These are phyloP conservation scores for Listronotus oregonensis DNA, from an alignment of 1,140 invertebrate genomes.

Conservation along the genomic window DNA sequence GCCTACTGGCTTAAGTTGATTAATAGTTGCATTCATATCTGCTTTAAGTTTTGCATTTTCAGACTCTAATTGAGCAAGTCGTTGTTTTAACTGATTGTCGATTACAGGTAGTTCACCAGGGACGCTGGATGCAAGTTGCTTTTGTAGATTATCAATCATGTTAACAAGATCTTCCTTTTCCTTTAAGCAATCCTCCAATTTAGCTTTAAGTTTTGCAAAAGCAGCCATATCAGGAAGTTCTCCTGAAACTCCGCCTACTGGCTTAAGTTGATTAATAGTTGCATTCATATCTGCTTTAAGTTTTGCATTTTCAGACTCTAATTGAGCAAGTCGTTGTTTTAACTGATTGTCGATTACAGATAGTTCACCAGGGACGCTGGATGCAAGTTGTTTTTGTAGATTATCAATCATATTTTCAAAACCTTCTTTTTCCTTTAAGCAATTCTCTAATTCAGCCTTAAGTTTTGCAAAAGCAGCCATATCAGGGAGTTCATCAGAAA, in stretches of 20 bases:
- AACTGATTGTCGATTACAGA: constrained; percentile 15
- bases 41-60: constrained; percentile 23
- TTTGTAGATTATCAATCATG: constrained; percentile 19
- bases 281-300: constrained; percentile 4
- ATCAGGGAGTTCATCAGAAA: neutral
- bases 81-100: constrained; percentile 28
- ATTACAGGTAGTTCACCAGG: neutral
- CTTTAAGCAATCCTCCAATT: constrained; percentile 24
- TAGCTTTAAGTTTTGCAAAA: constrained; percentile 14
- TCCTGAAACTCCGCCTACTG: neutral
- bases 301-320: constrained; percentile 29
- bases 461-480: constrained; percentile 8
- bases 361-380: neutral
- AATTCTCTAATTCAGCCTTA: constrained; percentile 23
- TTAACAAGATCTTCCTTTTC: constrained; percentile 15
- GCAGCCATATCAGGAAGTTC: neutral
- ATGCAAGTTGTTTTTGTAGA: constrained; percentile 17
- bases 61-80: constrained; percentile 22
- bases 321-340: constrained; percentile 27
- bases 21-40: constrained; percentile 2
- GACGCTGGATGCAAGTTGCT: constrained; percentile 5
- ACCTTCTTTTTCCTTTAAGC: constrained; percentile 16
- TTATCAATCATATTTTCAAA: constrained; percentile 15
- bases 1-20: constrained; percentile 15
- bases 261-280: constrained; percentile 18